A percentile compares a stretch with the other conserved stretches of the same genome.
Conservation (phyloP, 2,797 vertebrate species). For the Pangasius mekongensis region DNA sequence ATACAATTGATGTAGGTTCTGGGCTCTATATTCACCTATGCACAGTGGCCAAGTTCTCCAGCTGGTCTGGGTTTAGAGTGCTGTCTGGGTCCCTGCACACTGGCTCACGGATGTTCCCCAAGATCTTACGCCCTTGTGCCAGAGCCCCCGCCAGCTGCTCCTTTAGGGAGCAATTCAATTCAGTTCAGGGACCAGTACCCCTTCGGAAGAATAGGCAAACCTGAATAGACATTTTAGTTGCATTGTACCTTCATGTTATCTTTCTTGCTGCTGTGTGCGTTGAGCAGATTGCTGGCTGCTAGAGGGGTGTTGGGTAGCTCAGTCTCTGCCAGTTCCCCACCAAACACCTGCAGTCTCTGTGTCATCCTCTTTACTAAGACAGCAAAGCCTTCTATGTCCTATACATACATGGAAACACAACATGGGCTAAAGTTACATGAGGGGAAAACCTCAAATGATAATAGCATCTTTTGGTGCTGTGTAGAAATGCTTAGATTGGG, state of each 20-base stretch:
- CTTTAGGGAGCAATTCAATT: constrained; percentile 65
- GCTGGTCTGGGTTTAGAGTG: constrained; percentile 89
- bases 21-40: constrained; percentile 80
- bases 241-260: constrained; percentile 85
- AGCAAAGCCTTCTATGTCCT: constrained; percentile 90
- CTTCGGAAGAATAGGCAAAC: neutral
- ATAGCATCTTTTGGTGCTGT: neutral
- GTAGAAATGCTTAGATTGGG: neutral
- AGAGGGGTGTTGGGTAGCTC: constrained; percentile 89
- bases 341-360: constrained; percentile 89
- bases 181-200: neutral
- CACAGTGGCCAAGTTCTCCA: constrained; percentile 91
- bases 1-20: neutral
- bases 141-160: constrained; percentile 84
- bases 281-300: constrained; percentile 84
- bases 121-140: constrained; percentile 81
- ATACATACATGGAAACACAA: neutral
- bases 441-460: neutral
- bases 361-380: constrained; percentile 93
- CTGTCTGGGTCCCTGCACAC: constrained; percentile 80
- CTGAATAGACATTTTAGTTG: neutral
- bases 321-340: constrained; percentile 92
- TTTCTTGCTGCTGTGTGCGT: constrained; percentile 84
- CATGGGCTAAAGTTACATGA: neutral
- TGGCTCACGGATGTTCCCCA: constrained; percentile 86